Evolutionary conservation across 2,797 vertebrate species (phyloP), one percentile per base, ranked within the genome.

Genomic region (Botia kubotai): DNA sequence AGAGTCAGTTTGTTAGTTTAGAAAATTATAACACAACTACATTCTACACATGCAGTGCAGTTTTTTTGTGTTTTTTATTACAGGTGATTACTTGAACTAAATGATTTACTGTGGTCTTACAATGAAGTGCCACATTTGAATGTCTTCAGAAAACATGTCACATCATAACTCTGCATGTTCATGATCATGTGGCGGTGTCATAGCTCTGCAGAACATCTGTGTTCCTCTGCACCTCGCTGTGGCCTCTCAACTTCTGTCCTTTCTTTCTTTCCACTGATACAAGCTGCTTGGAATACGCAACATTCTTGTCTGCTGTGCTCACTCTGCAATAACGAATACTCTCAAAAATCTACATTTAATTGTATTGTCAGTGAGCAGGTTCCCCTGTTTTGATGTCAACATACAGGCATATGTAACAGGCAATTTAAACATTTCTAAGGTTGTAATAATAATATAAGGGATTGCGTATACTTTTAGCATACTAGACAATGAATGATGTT

Each of bases 91-190:
- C 82, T 77, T 72, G 67, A 29, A 16, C 17, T 77, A 36, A 77
- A 26, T 77, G 87, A 90, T 83, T 13, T 80, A 85, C 69, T 63
- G 48, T 72, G 48, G n/a, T 0, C 81, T 90, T 66, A 65, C 87
- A 75, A 66, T 13, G 5, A 50, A 26, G 68, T 21, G 79, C n/a
- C 82, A 91, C 84, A 87, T 91, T 89, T 85, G 68, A 69, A 53
- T 4, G 68, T 26, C 76, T 69, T 82, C 16, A 85, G 85, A 87
- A 85, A 87, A 87, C 65, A 63, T 60, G 62, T 81, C 77, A 53
- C 2, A 43, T 36, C 63, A 75, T 69, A 80, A 72, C 77, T 80
- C 21, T 71, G 46, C 63, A 46, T 81, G 76, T 72, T 75, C 72
- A 58, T 69, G 77, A 65, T 78, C 67, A 48, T 23, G 39, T 66